These are phyloP conservation scores for Sebastes steindachneri DNA, from an alignment of 2,797 vertebrate species.

Conservation along the genomic window DNA sequence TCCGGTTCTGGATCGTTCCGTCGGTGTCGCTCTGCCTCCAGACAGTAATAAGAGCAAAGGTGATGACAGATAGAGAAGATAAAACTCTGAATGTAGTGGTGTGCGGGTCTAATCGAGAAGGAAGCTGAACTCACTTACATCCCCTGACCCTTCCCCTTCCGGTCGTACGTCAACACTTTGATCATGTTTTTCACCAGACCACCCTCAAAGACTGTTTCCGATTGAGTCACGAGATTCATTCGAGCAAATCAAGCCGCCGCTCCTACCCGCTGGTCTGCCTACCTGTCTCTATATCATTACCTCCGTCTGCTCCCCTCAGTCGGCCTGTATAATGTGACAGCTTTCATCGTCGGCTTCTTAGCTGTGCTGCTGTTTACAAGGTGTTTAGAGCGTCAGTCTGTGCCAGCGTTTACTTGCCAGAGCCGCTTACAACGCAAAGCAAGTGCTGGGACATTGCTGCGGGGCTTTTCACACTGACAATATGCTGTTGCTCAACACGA, in stretches of 20 bases:
- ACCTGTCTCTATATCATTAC: conserved; percentile 33
- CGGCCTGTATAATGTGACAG: conserved; percentile 37
- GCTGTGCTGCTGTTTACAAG: conserved; percentile 56
- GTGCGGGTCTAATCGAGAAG: neutral
- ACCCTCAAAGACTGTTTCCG: conserved; percentile 21
- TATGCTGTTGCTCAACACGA: conserved; percentile 47
- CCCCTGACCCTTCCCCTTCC: conserved; percentile 13
- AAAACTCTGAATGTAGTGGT: neutral
- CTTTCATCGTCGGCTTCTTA: conserved; percentile 12
- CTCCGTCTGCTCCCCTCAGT: conserved; percentile 18
- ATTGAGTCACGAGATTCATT: neutral
- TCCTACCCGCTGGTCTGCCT: neutral
- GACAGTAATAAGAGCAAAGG: conserved; percentile 25
- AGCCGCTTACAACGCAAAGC: conserved; percentile 26
- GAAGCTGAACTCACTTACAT: conserved; percentile 16
- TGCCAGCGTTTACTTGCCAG: conserved; percentile 55
- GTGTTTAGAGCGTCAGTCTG: conserved; percentile 50
- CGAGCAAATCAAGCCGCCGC: neutral
- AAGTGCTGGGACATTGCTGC: conserved; percentile 57
- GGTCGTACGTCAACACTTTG: conserved; percentile 25
- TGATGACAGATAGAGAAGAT: conserved; percentile 19
- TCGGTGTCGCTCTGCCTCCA: conserved; percentile 27
- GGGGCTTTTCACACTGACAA: conserved; percentile 62
- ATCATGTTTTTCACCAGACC: conserved; percentile 16
- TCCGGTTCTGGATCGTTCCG: conserved; percentile 25